Conservation (phyloP, 2,888 invertebrate species). For the Slavum lentiscoides region DNA sequence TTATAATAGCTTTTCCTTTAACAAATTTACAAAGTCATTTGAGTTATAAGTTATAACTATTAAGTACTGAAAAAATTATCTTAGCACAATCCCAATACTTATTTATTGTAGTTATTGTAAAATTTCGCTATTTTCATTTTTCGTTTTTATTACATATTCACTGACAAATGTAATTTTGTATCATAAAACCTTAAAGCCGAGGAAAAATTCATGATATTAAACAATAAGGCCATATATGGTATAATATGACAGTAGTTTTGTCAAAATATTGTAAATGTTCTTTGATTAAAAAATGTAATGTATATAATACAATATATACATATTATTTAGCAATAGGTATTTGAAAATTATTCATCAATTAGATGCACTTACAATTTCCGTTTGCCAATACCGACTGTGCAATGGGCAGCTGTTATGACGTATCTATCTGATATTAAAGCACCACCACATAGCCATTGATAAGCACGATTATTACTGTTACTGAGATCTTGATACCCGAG, state of each 20-base stretch:
- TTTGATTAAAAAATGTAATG: neutral
- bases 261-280: neutral
- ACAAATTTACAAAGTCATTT: no score
- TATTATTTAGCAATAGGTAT: no score
- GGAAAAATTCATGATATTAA: neutral
- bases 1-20: no score
- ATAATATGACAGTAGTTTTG: no score
- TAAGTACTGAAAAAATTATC: no score
- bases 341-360: no score
- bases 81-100: no score
- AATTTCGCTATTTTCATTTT: neutral
- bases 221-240: neutral
- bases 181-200: neutral
- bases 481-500: constrained; percentile 64
- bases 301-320: no score
- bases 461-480: constrained; percentile 51
- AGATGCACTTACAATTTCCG: neutral
- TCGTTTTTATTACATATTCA: neutral
- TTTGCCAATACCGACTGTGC: constrained; percentile 59
- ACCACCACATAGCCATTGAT: constrained; percentile 61
- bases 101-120: no score
- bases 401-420: constrained; percentile 62
- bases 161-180: neutral
- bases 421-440: constrained; percentile 61
- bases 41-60: no score